These are phyloP conservation scores for Lordiphosa stackelbergi DNA, from an alignment of 1,140 invertebrate genomes.

Conservation along the genomic window DNA sequence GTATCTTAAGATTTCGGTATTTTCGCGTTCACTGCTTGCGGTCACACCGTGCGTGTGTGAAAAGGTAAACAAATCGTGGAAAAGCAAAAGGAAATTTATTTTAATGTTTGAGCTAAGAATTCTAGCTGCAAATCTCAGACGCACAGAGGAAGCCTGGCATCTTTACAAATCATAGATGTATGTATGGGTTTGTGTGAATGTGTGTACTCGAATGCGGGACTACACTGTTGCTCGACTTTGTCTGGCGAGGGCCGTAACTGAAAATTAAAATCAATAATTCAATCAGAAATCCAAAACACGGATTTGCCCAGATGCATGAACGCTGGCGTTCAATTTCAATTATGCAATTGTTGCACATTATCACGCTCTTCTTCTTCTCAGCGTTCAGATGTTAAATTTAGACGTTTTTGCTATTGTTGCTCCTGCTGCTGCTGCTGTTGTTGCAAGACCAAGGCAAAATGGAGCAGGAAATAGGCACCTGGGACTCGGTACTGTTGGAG, in stretches of 20 bases:
- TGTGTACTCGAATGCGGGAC: constrained; percentile 14
- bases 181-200: constrained; percentile 5
- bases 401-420: constrained; percentile 30
- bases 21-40: no score
- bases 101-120: neutral
- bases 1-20: no score
- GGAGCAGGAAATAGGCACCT: constrained; percentile 81
- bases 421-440: constrained; percentile 36
- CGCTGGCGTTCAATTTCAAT: constrained; percentile 63
- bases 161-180: neutral
- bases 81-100: constrained; percentile 8
- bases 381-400: constrained; percentile 53
- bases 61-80: constrained; percentile 42
- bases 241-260: constrained; percentile 25
- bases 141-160: neutral
- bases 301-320: constrained; percentile 47
- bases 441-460: constrained; percentile 42
- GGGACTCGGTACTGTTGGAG: constrained; percentile 86
- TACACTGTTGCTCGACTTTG: constrained; percentile 39
- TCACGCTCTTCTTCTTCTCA: constrained; percentile 15
- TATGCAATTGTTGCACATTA: constrained; percentile 58
- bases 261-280: constrained; percentile 73
- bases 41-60: constrained; percentile 5
- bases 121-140: neutral
- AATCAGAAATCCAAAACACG: constrained; percentile 73